Base-by-base conservation (phyloP, 2,888 invertebrate species). In the Metopia argyrocephala region DNA sequence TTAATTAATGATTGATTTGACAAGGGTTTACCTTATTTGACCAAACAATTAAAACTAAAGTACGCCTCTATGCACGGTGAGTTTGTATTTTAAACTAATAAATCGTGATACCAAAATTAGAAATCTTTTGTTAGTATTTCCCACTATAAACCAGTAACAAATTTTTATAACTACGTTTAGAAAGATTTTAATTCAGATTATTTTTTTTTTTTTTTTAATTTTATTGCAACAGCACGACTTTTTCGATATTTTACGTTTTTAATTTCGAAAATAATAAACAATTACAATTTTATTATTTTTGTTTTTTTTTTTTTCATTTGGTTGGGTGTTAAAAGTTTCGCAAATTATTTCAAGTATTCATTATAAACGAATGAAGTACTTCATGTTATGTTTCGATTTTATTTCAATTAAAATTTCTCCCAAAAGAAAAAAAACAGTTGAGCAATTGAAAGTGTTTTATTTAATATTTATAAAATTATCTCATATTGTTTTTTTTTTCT, bases 1-100 rank as follows among this genome's bases (percentile, higher is more conserved):
- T 20, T 70, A 61, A 61, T 62, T 59, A 38, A 23, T 62, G 38
- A 61, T 52, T 70, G 52, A 61, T 38, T 25, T 61, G 38, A 54
- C 61, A 45, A 52, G 25, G 27, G 38, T n/a, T 38, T 25, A n/a
- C 38, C 20, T 45, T 18, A 9, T 45, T 18, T n/a, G 23, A 46
- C 48, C 46, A 45, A 9, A 25, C 3, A 27, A 31, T 6, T 5
- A 50, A 27, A n/a, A 15, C n/a, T n/a, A 28, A 46, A 20, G 5
- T 45, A 57, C 25, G 45, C 31, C 20, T 27, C 21, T n/a, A 61
- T 31, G 9, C 18, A 23, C n/a, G 15, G n/a, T n/a, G n/a, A n/a
- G n/a, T n/a, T n/a, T n/a, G 9, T 31, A 31, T 6, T 6, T 6
- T 5, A 31, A n/a, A n/a, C n/a, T 25, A 25, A 31, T 7, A n/a